A percentile compares a stretch with the other conserved stretches of the same genome.
These are phyloP conservation scores for Panthera tigris DNA, from an alignment of 2,113 vertebrate species.

Conservation along the genomic window DNA sequence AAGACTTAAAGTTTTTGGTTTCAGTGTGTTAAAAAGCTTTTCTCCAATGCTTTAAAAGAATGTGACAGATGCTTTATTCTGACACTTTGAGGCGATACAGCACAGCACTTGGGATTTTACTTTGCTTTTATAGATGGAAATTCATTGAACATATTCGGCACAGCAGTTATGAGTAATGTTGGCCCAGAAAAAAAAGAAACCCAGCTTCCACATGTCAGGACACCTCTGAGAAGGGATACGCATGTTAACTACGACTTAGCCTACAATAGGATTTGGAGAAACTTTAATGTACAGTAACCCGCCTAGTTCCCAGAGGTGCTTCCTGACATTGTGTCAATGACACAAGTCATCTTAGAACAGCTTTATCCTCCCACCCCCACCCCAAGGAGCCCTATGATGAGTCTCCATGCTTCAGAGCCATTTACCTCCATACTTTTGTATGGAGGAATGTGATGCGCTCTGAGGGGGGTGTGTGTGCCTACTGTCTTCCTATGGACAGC, in stretches of 20 bases:
- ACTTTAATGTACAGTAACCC: not conserved
- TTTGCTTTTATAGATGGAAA: conserved; percentile 55
- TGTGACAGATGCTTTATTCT: conserved; percentile 33
- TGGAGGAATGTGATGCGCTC: not conserved
- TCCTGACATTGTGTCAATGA: conserved; percentile 1
- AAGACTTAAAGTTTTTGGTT: not conserved
- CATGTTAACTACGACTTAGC: not conserved
- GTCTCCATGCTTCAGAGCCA: not conserved
- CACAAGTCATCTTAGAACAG: not conserved
- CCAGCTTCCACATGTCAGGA: conserved; percentile 27
- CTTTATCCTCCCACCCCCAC: not conserved
- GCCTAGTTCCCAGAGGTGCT: not conserved
- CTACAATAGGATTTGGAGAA: not conserved
- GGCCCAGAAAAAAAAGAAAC: conserved; percentile 48
- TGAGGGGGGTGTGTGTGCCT: accelerated
- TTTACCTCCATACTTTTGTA: too few species aligned
- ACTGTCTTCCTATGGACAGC: not conserved
- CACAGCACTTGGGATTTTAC: conserved; percentile 15
- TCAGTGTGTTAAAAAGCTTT: not conserved
- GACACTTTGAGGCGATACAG: not conserved
- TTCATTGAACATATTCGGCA: conserved; percentile 49
- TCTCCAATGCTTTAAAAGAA: conserved; percentile 2
- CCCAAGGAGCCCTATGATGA: not conserved
- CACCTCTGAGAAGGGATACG: not conserved
- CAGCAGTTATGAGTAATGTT: conserved; percentile 29